These are phyloP conservation scores for Dolichopus griseipennis DNA, from an alignment of 2,888 invertebrate species.

Conservation along the genomic window DNA sequence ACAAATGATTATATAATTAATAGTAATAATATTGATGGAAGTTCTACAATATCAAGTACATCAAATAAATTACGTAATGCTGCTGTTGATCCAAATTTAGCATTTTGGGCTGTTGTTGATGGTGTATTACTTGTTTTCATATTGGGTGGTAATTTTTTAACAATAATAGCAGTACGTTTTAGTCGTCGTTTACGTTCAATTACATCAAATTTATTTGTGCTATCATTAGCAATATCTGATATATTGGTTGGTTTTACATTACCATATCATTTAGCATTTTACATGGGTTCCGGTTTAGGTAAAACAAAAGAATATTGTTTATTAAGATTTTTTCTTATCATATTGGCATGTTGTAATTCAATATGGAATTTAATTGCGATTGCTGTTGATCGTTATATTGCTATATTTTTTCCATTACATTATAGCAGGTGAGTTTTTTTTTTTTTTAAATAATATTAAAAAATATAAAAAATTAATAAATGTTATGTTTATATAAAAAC, in stretches of 20 bases:
- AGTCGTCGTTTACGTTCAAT: constrained; percentile 60
- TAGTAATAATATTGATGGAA: constrained; percentile 11
- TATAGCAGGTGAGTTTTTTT: constrained; percentile 55
- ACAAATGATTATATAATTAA: constrained; percentile 22
- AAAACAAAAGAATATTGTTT: constrained; percentile 56
- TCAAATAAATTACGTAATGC: neutral
- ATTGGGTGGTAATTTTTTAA: constrained; percentile 64
- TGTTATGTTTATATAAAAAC: too few species aligned
- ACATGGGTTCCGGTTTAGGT: constrained; percentile 54
- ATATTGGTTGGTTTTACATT: constrained; percentile 66
- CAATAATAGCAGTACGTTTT: constrained; percentile 62
- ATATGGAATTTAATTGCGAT: constrained; percentile 70
- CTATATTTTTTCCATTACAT: constrained; percentile 69
- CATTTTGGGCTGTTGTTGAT: constrained; percentile 57
- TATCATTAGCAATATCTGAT: constrained; percentile 71
- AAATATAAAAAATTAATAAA: neutral
- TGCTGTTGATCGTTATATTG: constrained; percentile 70
- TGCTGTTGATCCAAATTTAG: constrained; percentile 19
- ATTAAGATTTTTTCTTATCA: constrained; percentile 62
- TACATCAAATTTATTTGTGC: constrained; percentile 68
- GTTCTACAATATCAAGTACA: neutral
- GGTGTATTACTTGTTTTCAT: constrained; percentile 57
- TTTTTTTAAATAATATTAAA: too few species aligned
- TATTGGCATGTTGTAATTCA: constrained; percentile 68
- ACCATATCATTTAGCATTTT: constrained; percentile 71